phyloP scores from a whole-genome alignment of 2,113 vertebrate species.

The Trichechus manatus region DNA sequence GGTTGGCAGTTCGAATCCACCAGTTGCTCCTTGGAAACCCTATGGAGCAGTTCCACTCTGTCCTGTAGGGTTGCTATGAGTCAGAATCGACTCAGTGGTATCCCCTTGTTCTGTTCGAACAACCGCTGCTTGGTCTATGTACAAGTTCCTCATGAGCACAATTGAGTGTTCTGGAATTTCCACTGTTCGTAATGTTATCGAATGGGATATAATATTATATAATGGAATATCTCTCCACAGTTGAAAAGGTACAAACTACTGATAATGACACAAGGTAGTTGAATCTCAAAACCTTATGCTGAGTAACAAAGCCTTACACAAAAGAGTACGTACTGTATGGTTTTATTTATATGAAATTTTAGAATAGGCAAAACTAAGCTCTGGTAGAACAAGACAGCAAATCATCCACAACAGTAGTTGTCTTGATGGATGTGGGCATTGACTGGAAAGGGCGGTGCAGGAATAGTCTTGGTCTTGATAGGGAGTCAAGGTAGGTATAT shows the following conservation, averaged over 20 bases:
- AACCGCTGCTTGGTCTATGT: too few species aligned
- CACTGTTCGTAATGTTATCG: too few species aligned
- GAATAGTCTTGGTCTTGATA: not conserved
- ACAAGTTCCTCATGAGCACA: too few species aligned
- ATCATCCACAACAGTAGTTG: not conserved
- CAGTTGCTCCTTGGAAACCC: too few species aligned
- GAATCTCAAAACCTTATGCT: not conserved
- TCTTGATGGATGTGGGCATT: not conserved
- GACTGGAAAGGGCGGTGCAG: not conserved
- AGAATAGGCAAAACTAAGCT: not conserved
- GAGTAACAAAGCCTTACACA: not conserved
- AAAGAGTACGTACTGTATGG: not conserved
- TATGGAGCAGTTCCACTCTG: too few species aligned
- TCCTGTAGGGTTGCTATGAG: too few species aligned
- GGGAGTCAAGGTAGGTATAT: not conserved
- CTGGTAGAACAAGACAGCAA: not conserved
- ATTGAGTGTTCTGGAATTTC: too few species aligned
- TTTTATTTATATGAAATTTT: not conserved
- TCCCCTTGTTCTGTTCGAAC: too few species aligned
- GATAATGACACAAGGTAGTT: not conserved
- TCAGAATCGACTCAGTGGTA: too few species aligned
- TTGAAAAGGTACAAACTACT: not conserved
- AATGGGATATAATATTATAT: not conserved
- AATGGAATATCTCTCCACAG: not conserved
- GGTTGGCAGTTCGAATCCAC: too few species aligned